These are phyloP conservation scores for Acanthosoma haemorrhoidale DNA, from an alignment of 2,888 invertebrate species.

Conservation along the genomic window DNA sequence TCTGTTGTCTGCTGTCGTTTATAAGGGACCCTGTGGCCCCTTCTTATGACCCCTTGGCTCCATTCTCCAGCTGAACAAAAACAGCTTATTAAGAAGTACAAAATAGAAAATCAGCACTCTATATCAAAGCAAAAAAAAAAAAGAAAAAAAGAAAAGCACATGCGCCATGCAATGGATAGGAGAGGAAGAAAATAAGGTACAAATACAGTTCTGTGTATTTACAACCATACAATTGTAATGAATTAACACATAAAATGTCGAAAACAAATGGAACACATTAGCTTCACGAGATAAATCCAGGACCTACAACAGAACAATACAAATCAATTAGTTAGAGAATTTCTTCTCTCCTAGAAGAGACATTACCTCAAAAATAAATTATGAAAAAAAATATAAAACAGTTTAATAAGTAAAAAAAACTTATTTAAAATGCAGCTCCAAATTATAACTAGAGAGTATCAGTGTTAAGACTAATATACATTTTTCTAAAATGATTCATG, in stretches of 20 bases:
- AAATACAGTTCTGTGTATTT: conserved; percentile 2
- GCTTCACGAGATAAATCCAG: too few relatives aligned
- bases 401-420: too few relatives aligned
- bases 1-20: conserved; percentile 40
- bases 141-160: conserved; percentile 24
- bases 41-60: conserved; percentile 35
- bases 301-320: too few relatives aligned
- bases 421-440: too few relatives aligned
- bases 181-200: neutral
- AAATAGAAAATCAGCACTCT: neutral
- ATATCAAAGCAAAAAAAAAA: neutral
- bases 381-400: too few relatives aligned
- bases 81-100: neutral
- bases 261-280: too few relatives aligned
- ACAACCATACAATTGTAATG: too few relatives aligned
- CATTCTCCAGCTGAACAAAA: conserved; percentile 34
- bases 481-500: conserved; percentile 14
- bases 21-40: conserved; percentile 41
- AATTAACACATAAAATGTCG: too few relatives aligned
- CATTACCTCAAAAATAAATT: too few relatives aligned
- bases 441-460: neutral
- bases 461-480: neutral
- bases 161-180: conserved; percentile 23
- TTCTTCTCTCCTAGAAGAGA: too few relatives aligned
- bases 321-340: too few relatives aligned